A percentile compares a stretch with the other conserved stretches of the same genome.
Evolutionary conservation across 2,113 vertebrate species (phyloP).

Genomic region (Chloropsis hardwickii): DNA sequence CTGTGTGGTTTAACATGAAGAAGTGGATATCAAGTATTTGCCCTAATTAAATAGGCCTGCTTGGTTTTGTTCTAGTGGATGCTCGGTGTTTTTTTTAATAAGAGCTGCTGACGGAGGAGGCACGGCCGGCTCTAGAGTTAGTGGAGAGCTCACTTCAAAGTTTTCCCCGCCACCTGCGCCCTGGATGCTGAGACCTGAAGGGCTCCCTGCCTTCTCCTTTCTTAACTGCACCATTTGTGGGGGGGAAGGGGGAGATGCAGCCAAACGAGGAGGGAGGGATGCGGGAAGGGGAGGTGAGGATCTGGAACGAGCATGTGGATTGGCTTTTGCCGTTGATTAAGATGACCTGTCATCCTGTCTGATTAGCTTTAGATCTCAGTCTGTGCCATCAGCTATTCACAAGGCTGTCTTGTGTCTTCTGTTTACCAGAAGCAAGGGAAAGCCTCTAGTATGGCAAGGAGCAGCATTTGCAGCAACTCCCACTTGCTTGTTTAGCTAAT

Average conservation of each 20-base stretch:
- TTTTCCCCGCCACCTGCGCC: constrained; percentile 76
- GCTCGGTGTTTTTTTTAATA: constrained; percentile 79
- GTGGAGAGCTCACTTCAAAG: constrained; percentile 75
- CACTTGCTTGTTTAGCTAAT: constrained; percentile 48
- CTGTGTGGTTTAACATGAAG: constrained; percentile 72
- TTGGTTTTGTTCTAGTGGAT: constrained; percentile 77
- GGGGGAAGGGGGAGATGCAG: constrained; percentile 7
- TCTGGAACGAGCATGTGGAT: constrained; percentile 43
- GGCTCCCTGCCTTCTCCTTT: constrained; percentile 26
- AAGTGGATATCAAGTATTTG: constrained; percentile 76
- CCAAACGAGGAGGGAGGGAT: neutral
- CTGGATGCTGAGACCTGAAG: constrained; percentile 54
- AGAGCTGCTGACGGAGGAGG: constrained; percentile 71
- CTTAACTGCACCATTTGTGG: constrained; percentile 10
- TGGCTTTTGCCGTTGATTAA: constrained; percentile 68
- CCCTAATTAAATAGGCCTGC: constrained; percentile 79
- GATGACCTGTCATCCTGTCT: constrained; percentile 18
- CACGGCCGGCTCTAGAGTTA: constrained; percentile 66
- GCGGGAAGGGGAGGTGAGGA: neutral
- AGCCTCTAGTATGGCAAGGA: neutral
- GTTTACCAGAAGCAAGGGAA: constrained; percentile 21
- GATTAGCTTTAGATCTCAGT: constrained; percentile 40
- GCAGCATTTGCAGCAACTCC: constrained; percentile 21
- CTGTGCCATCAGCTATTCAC: constrained; percentile 31
- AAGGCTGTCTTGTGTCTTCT: constrained; percentile 46